Percentiles rank a stretch among this genome's conserved stretches.
Conservation (phyloP, 2,888 invertebrate genomes). For the Diplazon laetatorius region DNA sequence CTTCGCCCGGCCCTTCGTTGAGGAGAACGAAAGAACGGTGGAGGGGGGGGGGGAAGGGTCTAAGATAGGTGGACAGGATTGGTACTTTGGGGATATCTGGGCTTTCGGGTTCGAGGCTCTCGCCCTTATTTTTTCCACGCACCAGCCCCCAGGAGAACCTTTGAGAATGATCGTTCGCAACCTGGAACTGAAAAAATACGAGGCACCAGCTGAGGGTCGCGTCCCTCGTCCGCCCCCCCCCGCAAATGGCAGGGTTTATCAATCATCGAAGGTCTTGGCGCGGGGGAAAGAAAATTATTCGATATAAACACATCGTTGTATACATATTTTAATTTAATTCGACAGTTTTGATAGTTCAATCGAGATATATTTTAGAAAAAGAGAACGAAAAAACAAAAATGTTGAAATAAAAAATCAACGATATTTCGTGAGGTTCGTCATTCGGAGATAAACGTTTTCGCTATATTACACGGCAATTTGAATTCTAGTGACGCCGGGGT, state of each 20-base stretch:
- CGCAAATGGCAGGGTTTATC: neutral
- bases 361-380: too few species aligned
- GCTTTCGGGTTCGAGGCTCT: constrained; percentile 24
- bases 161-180: constrained; percentile 52
- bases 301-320: neutral
- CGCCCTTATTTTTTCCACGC: constrained; percentile 57
- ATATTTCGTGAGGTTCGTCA: constrained; percentile 1
- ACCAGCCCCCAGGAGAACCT: constrained; percentile 52
- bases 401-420: too few species aligned
- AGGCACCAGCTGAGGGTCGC: neutral
- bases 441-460: constrained; percentile 39
- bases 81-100: constrained; percentile 61
- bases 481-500: constrained; percentile 23
- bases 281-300: neutral
- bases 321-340: neutral
- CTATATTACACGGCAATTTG: constrained; percentile 13
- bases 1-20: too few species aligned
- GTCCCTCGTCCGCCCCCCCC: neutral
- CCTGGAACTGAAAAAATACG: constrained; percentile 10
- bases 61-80: constrained; percentile 63
- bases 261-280: neutral
- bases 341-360: too few species aligned
- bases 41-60: constrained; percentile 39
- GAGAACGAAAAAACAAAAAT: too few species aligned
- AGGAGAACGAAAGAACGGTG: too few species aligned